Evolutionary conservation across 2,888 invertebrate species (phyloP), one percentile per base, ranked within the genome.

Genomic region (Rhaphigaster nebulosa): DNA sequence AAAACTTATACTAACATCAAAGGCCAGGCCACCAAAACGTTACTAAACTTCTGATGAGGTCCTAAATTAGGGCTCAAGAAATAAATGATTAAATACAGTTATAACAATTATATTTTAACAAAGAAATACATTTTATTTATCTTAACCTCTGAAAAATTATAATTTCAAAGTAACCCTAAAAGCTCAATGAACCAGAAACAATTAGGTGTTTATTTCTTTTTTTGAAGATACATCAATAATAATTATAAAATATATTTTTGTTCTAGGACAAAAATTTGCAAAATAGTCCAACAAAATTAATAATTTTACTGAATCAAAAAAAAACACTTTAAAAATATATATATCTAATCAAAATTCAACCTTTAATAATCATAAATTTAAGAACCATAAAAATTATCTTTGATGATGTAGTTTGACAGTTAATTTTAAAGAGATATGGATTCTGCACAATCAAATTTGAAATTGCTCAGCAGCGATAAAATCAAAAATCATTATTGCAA

Each of bases 1-100:
- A 84, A 50, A n/a, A 84, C n/a, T 45, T 84, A 5, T 84, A 84
- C 84, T n/a, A 45, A 84, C 84, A 41, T 84, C 84, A 45, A 84
- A 50, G 84, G 38, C 70, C 70, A 20, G 20, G 70, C 34, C 20
- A 38, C 41, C 45, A n/a, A 50, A 41, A 45, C 41, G 26, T 23
- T 41, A 20, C 26, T 20, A 41, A 38, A 80, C 26, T 41, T 41
- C 13, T 29, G 70, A 20, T 8, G 8, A 76, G 20, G 20, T 6
- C 2, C 20, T 38, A 65, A 65, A n/a, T 15, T 3, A 76, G 15
- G 0, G 34, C 70, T 76, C 70, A 20, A 76, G 20, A 34, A 34
- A 20, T 29, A 76, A 76, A 38, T 38, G 15, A n/a, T 0, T 2
- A 60, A 60, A 8, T n/a, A n/a, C n/a, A n/a, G 15, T 65, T 29